These are phyloP conservation scores for Ploceus nigricollis DNA, from an alignment of 2,113 vertebrate species.

Conservation along the genomic window DNA sequence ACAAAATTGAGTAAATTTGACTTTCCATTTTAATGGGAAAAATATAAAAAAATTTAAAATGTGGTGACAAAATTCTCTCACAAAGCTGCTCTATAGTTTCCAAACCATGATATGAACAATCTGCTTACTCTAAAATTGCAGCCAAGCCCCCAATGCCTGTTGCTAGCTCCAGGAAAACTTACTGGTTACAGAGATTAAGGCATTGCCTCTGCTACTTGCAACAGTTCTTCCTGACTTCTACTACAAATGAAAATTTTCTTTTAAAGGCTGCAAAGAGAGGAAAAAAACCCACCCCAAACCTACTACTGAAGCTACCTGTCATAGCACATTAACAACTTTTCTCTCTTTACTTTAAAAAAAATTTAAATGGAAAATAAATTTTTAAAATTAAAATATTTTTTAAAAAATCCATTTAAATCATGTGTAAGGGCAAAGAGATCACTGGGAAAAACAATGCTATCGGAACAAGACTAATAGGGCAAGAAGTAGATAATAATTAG, in stretches of 20 bases:
- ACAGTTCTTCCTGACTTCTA: not conserved
- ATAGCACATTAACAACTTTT: not conserved
- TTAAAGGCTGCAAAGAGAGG: not conserved
- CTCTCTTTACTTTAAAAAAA: not conserved
- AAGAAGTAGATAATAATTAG: not conserved
- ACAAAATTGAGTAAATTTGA: not conserved
- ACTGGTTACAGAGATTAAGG: not conserved
- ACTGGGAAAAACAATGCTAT: not conserved
- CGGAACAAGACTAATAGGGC: not conserved
- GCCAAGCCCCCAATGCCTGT: not conserved
- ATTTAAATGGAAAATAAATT: not conserved
- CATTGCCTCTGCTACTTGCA: not conserved
- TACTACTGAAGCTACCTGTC: not conserved
- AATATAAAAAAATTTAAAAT: not conserved
- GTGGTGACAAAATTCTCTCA: not conserved
- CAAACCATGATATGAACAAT: not conserved
- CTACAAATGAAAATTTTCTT: not conserved
- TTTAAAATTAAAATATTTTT: not conserved
- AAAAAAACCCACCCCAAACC: accelerated
- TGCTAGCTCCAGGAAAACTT: not conserved
- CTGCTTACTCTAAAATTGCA: not conserved
- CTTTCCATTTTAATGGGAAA: not conserved
- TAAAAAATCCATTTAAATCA: not conserved
- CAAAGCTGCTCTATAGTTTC: not conserved
- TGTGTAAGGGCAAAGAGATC: not conserved